A percentile compares a stretch with the other conserved stretches of the same genome.
These are phyloP conservation scores for Ischnus inquisitorius DNA, from an alignment of 2,888 invertebrate species.

Conservation along the genomic window DNA sequence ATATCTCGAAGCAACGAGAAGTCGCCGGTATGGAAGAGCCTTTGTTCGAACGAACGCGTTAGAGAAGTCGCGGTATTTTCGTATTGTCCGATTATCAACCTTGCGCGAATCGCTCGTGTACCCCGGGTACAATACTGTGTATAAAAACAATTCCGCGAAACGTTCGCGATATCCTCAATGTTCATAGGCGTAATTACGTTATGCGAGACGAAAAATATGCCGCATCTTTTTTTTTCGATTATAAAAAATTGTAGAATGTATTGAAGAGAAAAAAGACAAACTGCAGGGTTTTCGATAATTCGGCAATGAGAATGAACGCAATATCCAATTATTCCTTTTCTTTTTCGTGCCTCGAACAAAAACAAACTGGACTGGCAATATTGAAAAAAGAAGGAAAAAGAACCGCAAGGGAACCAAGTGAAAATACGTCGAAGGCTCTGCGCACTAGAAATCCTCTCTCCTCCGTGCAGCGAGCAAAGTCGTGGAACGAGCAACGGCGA, in stretches of 20 bases:
- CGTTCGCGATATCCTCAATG: background rate
- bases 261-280: constrained; percentile 19
- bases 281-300: constrained; percentile 25
- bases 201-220: constrained; percentile 9
- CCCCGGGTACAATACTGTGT: background rate
- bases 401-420: constrained; percentile 72
- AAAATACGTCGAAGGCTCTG: constrained; percentile 78
- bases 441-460: constrained; percentile 73
- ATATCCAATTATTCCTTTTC: constrained; percentile 23
- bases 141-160: constrained; percentile 30
- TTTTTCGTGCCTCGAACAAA: constrained; percentile 13
- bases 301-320: constrained; percentile 31
- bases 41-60: constrained; percentile 35
- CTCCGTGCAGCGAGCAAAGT: constrained; percentile 66
- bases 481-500: constrained; percentile 64
- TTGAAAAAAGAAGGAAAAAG: constrained; percentile 47
- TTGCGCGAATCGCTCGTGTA: constrained; percentile 25
- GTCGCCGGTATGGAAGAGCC: constrained; percentile 44
- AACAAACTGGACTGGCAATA: constrained; percentile 49
- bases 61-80: constrained; percentile 11
- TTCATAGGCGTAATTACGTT: constrained; percentile 11
- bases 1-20: background rate
- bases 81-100: constrained; percentile 20
- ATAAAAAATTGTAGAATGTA: constrained; percentile 20
- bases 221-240: background rate